Evolutionary conservation across 1,140 invertebrate genomes (phyloP), one percentile per base, ranked within the genome.

Genomic region (Drosophila persimilis): DNA sequence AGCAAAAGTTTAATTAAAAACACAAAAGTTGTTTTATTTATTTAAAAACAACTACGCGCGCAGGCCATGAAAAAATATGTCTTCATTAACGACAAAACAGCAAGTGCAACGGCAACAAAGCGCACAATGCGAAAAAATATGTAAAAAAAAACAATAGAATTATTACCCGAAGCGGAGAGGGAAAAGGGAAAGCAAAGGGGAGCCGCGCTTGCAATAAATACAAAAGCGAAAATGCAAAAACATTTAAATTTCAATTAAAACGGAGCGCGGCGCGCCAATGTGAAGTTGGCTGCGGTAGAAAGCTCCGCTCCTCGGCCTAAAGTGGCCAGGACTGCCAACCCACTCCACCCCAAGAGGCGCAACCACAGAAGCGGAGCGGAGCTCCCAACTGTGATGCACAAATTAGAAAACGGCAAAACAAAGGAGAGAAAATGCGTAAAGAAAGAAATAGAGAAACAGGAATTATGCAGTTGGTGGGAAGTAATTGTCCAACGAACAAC

Each of bases 221-320:
- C 79, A 76, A 84, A 73, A 70, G 81, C 56, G 15, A 70, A 29
- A 80, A 77, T 86, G 81, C 69, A 86, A 86, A 86, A 86, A 79
- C 83, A 86, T 86, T 86, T 86, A 86, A 86, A 86, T 86, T 86
- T 86, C 83, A 86, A 86, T 86, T 86, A 86, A 86, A 83, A 86
- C 43, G 48, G 67, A 77, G 29, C 9, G 31, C 9, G 31, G 9
- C 31, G 31, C 31, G 31, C 31, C 31, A 35, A 35, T 11, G 46
- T 58, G 57, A 71, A 76, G 72, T 80, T 57, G 55, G 51, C 45
- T n/a, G 43, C 61, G 47, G 17, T 52, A 53, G 52, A 63, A 66
- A 51, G 47, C 31, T 35, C 31, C 5, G 24, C 31, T 35, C 50
- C 59, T 61, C 72, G 41, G 60, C 83, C 80, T 85, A 86, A 71